phyloP scores from a whole-genome alignment of 2,113 vertebrate species.

The Stigmatopora argus region DNA sequence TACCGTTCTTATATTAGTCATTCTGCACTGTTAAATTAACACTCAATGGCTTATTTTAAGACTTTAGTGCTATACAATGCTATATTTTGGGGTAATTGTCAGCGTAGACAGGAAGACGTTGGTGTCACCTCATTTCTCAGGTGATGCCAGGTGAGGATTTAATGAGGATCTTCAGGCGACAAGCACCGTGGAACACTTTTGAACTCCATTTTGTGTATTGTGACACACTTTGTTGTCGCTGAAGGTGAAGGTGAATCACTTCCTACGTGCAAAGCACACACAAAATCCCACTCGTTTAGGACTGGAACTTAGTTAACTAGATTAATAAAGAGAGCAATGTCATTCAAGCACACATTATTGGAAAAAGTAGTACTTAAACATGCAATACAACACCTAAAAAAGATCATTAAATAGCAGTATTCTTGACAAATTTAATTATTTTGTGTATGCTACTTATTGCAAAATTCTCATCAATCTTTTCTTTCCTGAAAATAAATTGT shows the following conservation, averaged over 20 bases:
- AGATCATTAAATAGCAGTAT: too few species aligned
- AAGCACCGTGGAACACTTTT: slow-evolving; percentile 28
- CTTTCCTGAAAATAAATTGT: too few species aligned
- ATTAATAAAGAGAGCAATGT: neutral
- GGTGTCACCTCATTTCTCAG: slow-evolving; percentile 28
- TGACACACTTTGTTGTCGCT: slow-evolving; percentile 32
- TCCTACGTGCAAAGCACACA: slow-evolving; percentile 10
- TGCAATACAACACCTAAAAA: neutral
- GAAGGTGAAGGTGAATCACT: slow-evolving; percentile 25
- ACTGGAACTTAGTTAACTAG: neutral
- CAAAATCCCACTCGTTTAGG: neutral
- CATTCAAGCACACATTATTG: neutral
- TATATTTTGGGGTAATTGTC: neutral
- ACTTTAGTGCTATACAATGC: neutral
- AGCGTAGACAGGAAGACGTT: slow-evolving; percentile 30
- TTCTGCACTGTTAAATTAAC: neutral
- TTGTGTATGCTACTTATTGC: too few species aligned
- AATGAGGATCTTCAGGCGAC: slow-evolving; percentile 27
- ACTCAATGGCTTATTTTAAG: neutral
- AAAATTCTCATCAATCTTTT: too few species aligned
- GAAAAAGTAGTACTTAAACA: neutral
- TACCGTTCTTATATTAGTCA: neutral
- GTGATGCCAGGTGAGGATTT: slow-evolving; percentile 21
- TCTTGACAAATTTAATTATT: too few species aligned
- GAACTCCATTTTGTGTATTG: slow-evolving; percentile 63